phyloP scores from a whole-genome alignment of 2,797 vertebrate genomes.

The Acanthis flammea region DNA sequence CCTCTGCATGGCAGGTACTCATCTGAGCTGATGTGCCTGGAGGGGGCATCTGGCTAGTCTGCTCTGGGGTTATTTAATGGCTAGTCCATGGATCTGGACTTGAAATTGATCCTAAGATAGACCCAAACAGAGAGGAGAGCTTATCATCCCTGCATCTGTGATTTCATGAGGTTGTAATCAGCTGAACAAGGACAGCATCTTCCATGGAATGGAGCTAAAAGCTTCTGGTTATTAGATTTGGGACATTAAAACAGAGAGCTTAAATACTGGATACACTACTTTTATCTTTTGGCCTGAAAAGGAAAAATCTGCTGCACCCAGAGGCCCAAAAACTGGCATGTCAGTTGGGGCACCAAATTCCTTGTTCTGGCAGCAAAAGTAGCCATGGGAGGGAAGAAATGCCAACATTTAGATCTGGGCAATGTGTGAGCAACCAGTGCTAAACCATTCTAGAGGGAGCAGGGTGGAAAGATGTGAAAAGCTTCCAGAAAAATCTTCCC shows the following conservation, averaged over 20 bases:
- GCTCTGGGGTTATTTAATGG: neutral
- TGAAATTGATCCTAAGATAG: neutral
- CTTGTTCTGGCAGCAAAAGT: neutral
- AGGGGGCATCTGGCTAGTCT: rapidly evolving
- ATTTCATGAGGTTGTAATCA: neutral
- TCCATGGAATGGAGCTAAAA: neutral
- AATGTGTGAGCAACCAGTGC: neutral
- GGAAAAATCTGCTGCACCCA: neutral
- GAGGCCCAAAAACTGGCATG: neutral
- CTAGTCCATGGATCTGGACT: neutral
- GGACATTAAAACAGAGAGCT: neutral
- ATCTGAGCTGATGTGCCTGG: neutral
- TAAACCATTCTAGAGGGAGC: neutral
- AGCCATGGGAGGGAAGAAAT: neutral
- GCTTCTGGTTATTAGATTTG: neutral
- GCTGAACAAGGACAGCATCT: neutral
- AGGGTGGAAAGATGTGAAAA: neutral
- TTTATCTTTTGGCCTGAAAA: neutral
- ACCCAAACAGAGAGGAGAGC: neutral
- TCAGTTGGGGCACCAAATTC: neutral
- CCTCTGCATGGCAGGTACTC: neutral
- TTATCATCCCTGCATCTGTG: neutral
- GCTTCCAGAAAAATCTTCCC: neutral
- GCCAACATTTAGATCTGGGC: neutral
- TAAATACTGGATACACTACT: neutral